Base-by-base conservation (phyloP, 2,888 invertebrate genomes). In the Drosophila dives region DNA sequence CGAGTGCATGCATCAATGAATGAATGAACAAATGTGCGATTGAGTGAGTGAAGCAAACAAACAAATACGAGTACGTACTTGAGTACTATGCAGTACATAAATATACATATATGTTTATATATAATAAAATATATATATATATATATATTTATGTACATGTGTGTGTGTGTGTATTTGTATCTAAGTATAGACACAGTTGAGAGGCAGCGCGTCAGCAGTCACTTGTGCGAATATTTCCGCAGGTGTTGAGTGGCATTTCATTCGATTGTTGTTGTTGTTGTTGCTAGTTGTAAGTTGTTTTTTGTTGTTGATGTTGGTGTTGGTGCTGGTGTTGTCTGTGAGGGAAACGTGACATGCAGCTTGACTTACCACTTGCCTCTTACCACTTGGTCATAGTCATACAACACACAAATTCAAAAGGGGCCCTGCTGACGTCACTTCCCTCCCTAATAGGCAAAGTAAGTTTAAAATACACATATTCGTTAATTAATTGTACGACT, bases 201-300 rank as follows among this genome's bases (percentile, higher is more conserved):
- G 67, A 75, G 82, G 83, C 65, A 76, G 59, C 72, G 76, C 66
- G 80, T 80, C 71, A 67, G 80, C 81, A 81, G 81, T 81, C 81
- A 74, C 75, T 78, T 78, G 79, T 67, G 81, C 77, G 75, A 85
- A 89, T 85, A 89, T 89, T 85, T 86, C 90, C 89, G 86, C 86
- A 86, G 86, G 86, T 86, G 90, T 83, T 77, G 88, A 86, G 89
- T 86, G 86, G 86, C 86, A 86, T 86, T 86, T 86, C 84, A 76
- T 83, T 79, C 79, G 68, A 78, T 81, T 86, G 80, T 81, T 89
- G 74, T 60, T 63, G 50, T 33, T 59, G 56, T 58, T 69, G 50
- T 5, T 56, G 56, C 12, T 51, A 36, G 51, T 40, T 56, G 56
- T 11, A 12, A 6, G 26, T 29, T 50, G 40, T 23, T 49, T 55